Conservation (phyloP, 1,140 invertebrate genomes). For the Amyelois transitella region DNA sequence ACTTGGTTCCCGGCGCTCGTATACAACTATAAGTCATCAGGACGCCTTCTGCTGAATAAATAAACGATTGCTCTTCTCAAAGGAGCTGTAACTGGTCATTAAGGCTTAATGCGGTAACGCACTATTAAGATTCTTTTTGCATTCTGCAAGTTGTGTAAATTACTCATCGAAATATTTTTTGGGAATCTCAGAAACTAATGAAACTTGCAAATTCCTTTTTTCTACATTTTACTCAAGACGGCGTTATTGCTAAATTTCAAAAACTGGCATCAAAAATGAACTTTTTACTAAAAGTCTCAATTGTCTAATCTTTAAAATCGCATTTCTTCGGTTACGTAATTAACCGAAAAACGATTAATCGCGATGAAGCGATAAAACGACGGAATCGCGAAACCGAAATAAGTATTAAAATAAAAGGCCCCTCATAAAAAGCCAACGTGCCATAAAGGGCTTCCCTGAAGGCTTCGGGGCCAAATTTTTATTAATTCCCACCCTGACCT, state of each 20-base stretch:
- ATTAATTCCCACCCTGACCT: constrained; percentile 53
- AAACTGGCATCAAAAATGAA: not conserved
- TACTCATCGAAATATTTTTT: not conserved
- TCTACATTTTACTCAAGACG: too few species aligned
- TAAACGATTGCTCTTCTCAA: not conserved
- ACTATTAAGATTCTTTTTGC: not conserved
- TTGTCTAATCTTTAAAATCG: constrained; percentile 6
- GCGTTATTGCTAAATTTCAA: too few species aligned
- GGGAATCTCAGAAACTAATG: not conserved
- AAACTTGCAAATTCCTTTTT: too few species aligned
- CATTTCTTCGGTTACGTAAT: constrained; percentile 24
- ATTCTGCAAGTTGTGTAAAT: too few species aligned
- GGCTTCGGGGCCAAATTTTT: constrained; percentile 53
- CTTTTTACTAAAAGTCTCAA: not conserved
- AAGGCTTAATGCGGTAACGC: not conserved
- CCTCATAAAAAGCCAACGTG: constrained; percentile 57
- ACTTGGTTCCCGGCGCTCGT: not conserved
- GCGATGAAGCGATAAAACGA: constrained; percentile 36
- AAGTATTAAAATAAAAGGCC: constrained; percentile 55
- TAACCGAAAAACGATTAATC: constrained; percentile 49
- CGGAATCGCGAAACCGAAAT: constrained; percentile 46
- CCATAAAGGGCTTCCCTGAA: constrained; percentile 53
- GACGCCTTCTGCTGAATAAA: not conserved
- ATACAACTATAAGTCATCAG: not conserved
- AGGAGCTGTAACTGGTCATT: too few species aligned